Evolutionary conservation across 2,113 vertebrate species (phyloP).

Genomic region (cattle (Bos taurus)): ARS-UCD2.0 NC_037345.1:62756001-62756500

Average conservation of each 20-base stretch:
- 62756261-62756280: background rate
- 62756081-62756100: fast-evolving
- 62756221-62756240: background rate
- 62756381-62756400: no score
- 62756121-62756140: background rate
- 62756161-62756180: background rate
- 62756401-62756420: background rate
- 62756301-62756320: no score
- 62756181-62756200: no score
- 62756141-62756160: background rate
- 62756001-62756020: background rate
- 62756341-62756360: no score
- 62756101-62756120: background rate
- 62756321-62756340: no score
- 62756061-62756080: background rate
- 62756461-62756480: fast-evolving
- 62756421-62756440: background rate
- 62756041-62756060: background rate
- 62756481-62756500: fast-evolving
- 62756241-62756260: background rate
- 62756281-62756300: background rate
- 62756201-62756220: fast-evolving
- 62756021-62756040: no score
- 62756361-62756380: no score
- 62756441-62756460: background rate